Conservation (phyloP, 2,113 vertebrate species). For the Rhinopomastus cyanomelas region DNA sequence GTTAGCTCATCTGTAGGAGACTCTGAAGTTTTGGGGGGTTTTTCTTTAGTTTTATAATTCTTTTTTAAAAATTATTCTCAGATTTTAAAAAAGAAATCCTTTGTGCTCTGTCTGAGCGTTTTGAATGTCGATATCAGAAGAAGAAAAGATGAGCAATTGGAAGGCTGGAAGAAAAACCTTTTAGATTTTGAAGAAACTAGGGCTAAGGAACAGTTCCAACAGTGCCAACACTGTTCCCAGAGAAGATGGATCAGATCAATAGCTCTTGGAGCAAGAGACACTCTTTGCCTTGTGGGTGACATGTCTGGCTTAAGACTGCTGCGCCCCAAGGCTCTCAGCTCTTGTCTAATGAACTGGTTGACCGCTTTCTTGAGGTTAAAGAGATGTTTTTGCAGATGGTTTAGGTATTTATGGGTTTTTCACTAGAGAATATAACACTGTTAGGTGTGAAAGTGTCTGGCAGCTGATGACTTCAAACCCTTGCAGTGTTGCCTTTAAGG, state of each 20-base stretch:
- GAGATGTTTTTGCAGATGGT: neutral
- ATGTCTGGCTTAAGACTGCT: neutral
- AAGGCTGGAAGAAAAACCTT: neutral
- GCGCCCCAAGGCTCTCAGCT: neutral
- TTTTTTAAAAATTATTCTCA: neutral
- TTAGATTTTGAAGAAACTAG: neutral
- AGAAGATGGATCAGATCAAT: neutral
- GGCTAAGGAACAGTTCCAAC: neutral
- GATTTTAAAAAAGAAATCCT: no score
- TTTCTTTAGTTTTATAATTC: neutral
- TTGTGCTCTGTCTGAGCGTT: neutral
- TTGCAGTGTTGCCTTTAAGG: neutral
- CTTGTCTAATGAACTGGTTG: fast-evolving
- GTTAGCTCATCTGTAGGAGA: neutral
- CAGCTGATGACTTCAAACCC: neutral
- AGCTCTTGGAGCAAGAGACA: neutral
- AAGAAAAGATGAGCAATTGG: neutral
- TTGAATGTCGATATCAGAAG: neutral
- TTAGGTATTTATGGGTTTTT: neutral
- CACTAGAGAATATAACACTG: neutral
- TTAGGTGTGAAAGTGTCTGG: neutral
- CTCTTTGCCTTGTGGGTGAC: neutral
- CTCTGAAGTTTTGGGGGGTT: neutral
- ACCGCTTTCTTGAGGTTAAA: neutral
- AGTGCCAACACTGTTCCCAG: neutral